Evolutionary conservation across 1,140 invertebrate species (phyloP).

Genomic region (Drosophila sturtevanti): DNA sequence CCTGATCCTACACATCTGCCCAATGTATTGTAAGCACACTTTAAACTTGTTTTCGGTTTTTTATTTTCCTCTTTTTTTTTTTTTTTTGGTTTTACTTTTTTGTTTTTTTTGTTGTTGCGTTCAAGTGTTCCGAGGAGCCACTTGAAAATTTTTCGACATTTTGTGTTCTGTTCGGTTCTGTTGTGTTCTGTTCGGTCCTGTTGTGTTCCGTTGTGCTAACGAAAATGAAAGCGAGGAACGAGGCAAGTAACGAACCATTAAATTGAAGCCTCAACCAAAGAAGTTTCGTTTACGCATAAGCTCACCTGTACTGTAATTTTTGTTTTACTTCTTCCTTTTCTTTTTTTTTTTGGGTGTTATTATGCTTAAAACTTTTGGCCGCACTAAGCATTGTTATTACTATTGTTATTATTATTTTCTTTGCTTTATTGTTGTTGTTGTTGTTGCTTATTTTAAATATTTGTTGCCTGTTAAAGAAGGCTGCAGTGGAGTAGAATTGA

Average conservation of each 20-base stretch:
- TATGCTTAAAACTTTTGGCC: conserved; percentile 50
- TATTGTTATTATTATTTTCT: conserved; percentile 62
- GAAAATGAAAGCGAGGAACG: conserved; percentile 18
- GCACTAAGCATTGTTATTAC: conserved; percentile 57
- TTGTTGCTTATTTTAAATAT: conserved; percentile 3
- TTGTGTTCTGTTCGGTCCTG: background rate
- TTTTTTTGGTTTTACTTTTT: conserved; percentile 12
- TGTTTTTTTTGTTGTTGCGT: background rate
- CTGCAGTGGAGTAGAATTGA: conserved; percentile 14
- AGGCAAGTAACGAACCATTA: conserved; percentile 76
- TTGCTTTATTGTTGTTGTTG: conserved; percentile 22
- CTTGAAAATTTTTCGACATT: conserved; percentile 57
- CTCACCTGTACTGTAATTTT: background rate
- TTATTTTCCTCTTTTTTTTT: background rate
- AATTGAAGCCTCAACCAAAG: conserved; percentile 53
- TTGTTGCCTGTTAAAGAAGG: conserved; percentile 13
- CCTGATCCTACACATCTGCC: conserved; percentile 16
- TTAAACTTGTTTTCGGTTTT: conserved; percentile 53
- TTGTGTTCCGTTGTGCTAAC: background rate
- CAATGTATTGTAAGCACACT: conserved; percentile 40
- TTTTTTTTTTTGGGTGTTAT: conserved; percentile 32
- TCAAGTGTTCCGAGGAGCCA: conserved; percentile 51
- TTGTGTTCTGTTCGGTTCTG: background rate
- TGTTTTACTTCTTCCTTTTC: conserved; percentile 23
- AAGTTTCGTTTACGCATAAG: conserved; percentile 36